phyloP scores from a whole-genome alignment of 1,140 invertebrate species.

The Drosophila oshimai region DNA sequence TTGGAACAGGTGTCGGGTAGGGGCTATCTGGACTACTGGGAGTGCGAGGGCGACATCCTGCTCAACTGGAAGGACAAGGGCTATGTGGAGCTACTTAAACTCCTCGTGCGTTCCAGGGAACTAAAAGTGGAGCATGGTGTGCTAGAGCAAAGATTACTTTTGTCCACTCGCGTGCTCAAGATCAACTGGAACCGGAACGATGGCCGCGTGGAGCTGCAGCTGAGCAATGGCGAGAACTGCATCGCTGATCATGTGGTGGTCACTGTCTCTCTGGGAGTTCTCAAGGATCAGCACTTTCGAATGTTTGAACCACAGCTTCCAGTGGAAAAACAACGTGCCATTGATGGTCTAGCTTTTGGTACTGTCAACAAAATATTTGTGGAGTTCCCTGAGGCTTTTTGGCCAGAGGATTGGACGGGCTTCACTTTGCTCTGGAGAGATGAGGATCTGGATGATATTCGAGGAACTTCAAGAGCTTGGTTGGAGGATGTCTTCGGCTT shows the following conservation, averaged over 20 bases:
- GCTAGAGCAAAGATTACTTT: slow-evolving; percentile 80
- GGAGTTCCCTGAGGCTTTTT: slow-evolving; percentile 87
- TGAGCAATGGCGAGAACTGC: slow-evolving; percentile 85
- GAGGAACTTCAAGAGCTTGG: slow-evolving; percentile 85
- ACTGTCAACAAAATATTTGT: slow-evolving; percentile 91
- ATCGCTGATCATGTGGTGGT: slow-evolving; percentile 87
- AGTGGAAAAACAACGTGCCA: slow-evolving; percentile 85
- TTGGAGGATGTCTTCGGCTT: slow-evolving; percentile 87
- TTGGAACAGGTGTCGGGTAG: slow-evolving; percentile 86
- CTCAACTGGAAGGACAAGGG: slow-evolving; percentile 87
- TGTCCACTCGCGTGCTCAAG: slow-evolving; percentile 83
- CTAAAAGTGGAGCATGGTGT: slow-evolving; percentile 61
- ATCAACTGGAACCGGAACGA: slow-evolving; percentile 83
- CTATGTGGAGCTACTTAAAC: slow-evolving; percentile 85
- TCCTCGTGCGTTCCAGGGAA: slow-evolving; percentile 84
- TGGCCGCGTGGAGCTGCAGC: slow-evolving; percentile 83
- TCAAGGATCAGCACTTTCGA: slow-evolving; percentile 85
- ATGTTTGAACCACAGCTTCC: slow-evolving; percentile 87
- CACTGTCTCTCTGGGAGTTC: slow-evolving; percentile 87
- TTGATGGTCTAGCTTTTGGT: slow-evolving; percentile 87
- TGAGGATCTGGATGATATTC: slow-evolving; percentile 84
- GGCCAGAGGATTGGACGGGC: slow-evolving; percentile 84
- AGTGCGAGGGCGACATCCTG: slow-evolving; percentile 86
- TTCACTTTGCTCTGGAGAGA: slow-evolving; percentile 85
- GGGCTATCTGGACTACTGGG: slow-evolving; percentile 84